These are phyloP conservation scores for Alitta virens DNA, from an alignment of 2,888 invertebrate species.

Conservation along the genomic window DNA sequence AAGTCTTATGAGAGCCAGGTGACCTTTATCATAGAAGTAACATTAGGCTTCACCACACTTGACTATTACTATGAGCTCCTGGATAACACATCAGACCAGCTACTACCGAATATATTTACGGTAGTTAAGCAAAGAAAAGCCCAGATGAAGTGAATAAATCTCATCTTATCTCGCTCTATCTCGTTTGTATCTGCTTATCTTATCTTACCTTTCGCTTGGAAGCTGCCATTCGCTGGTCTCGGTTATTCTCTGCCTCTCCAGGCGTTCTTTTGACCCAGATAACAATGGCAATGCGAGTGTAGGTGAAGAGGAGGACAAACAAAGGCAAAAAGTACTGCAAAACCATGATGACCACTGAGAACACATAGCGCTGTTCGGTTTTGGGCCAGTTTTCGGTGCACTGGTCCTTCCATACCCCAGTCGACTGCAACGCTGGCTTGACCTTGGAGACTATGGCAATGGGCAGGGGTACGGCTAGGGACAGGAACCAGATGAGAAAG, in stretches of 20 bases:
- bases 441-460: conserved; percentile 71
- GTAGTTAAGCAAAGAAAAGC: too few relatives aligned
- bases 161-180: too few relatives aligned
- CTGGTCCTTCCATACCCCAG: neutral
- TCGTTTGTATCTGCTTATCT: too few relatives aligned
- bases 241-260: conserved; percentile 79
- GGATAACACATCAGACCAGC: too few relatives aligned
- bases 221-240: conserved; percentile 80
- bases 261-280: conserved; percentile 86
- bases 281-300: conserved; percentile 80
- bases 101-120: too few relatives aligned
- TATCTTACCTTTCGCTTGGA: conserved; percentile 83
- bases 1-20: too few relatives aligned
- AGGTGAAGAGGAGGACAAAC: conserved; percentile 79
- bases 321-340: conserved; percentile 84
- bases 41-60: too few relatives aligned
- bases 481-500: conserved; percentile 72
- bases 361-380: conserved; percentile 58
- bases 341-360: conserved; percentile 74
- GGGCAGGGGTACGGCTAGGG: conserved; percentile 77
- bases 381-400: conserved; percentile 37
- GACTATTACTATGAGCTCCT: too few relatives aligned
- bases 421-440: neutral
- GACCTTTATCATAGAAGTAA: too few relatives aligned
- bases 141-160: too few relatives aligned